A percentile compares a stretch with the other conserved stretches of the same genome.
phyloP scores from a whole-genome alignment of 2,888 invertebrate species.

The Xestia rhomboidea region DNA sequence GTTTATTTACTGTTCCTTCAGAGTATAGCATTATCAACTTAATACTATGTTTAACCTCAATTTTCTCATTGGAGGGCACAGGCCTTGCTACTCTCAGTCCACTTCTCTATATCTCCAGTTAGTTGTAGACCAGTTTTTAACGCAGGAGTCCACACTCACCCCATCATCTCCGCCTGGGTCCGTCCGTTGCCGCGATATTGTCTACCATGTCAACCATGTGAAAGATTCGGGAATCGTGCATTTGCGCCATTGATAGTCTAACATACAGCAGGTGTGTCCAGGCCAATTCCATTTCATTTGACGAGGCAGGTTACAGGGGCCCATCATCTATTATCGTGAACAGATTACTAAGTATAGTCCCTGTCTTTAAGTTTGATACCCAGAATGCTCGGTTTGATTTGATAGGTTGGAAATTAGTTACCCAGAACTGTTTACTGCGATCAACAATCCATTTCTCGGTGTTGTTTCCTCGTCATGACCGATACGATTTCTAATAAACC shows the following conservation, averaged over 20 bases:
- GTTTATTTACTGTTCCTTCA: background rate
- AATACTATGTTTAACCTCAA: background rate
- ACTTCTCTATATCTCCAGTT: background rate
- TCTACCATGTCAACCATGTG: background rate
- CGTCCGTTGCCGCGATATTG: background rate
- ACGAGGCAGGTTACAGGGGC: background rate
- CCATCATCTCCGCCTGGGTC: background rate
- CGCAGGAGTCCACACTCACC: background rate
- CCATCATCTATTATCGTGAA: no score
- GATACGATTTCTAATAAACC: constrained; percentile 4
- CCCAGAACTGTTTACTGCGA: constrained; percentile 3
- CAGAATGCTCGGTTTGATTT: background rate
- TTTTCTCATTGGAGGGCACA: background rate
- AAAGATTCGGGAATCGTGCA: no score
- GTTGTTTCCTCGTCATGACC: constrained; percentile 4
- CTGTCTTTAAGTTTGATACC: background rate
- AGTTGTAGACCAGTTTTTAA: background rate
- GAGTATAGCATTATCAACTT: background rate
- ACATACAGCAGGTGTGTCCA: background rate
- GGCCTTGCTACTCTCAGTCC: background rate
- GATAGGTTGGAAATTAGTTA: background rate
- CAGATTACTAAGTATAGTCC: background rate
- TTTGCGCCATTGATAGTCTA: background rate
- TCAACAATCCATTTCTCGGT: constrained; percentile 7
- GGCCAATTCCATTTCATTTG: background rate